Base-by-base conservation (phyloP, 2,888 invertebrate genomes). In the Lamellibrachia satsuma region DNA sequence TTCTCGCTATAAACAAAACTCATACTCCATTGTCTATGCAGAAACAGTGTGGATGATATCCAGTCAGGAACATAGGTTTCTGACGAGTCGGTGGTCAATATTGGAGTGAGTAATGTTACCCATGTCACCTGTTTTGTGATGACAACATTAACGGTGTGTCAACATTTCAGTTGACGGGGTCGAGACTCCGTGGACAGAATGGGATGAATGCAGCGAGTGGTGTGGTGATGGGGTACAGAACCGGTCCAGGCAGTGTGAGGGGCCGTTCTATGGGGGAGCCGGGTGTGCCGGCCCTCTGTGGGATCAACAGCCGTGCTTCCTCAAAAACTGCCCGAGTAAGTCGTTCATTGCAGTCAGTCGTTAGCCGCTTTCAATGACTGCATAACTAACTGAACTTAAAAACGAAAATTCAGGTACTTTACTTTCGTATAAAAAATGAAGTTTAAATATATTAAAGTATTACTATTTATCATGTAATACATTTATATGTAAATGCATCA, bases 171-270 rank as follows among this genome's bases (percentile, higher is more conserved):
- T 91, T 11, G 52, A 91, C 91, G 91, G 91, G 11, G 39, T 55
- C 4, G 91, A 91, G 39, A 57, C 22, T 52, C 91, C 52, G 52
- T 91, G 91, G 91, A 22, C 91, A 52, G 55, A 11, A 22, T 91
- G 91, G 91, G 52, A 11, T 52, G 52, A n/a, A 15, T 91, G 91
- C 55, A 52, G 55, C 52, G n/a, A 52, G 52, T 39, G 27, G 55
- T 91, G 91, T 7, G 91, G 91, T 6, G 55, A 91, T 15, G 91
- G 91, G 39, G 55, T 57, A 52, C 91, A 91, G 52, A 91, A 91
- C 27, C 91, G 91, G 39, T 55, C 52, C 11, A 51, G 91, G 91
- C 22, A 15, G 55, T 91, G 91, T 7, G 11, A 52, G 11, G 91
- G 91, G 11, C 91, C 91, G 4, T 52, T 91, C 52, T 91, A 91